Percentiles rank a stretch among this genome's conserved stretches.
Conservation (phyloP, 2,888 invertebrate genomes). For the Euproctis similis region DNA sequence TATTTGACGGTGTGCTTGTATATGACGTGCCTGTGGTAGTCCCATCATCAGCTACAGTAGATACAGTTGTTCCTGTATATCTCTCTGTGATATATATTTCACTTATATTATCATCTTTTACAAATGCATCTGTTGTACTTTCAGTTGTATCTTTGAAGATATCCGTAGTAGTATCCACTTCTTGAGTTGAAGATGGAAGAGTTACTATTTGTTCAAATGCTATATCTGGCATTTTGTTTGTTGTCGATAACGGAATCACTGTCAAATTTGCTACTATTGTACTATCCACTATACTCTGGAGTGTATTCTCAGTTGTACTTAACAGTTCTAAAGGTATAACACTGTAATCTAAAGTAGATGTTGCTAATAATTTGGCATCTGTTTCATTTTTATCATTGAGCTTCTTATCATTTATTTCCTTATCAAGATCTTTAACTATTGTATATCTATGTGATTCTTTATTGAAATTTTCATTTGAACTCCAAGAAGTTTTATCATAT, state of each 20-base stretch:
- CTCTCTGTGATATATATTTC: slow-evolving; percentile 15
- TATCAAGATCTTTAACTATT: slow-evolving; percentile 34
- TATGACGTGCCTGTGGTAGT: slow-evolving; percentile 13
- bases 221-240: slow-evolving; percentile 35
- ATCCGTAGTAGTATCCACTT: slow-evolving; percentile 21
- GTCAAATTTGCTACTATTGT: slow-evolving; percentile 54
- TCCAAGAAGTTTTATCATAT: slow-evolving; percentile 45
- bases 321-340: slow-evolving; percentile 62
- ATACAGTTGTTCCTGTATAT: slow-evolving; percentile 13
- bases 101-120: slow-evolving; percentile 3
- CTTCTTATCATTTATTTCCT: slow-evolving; percentile 13
- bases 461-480: slow-evolving; percentile 36
- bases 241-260: slow-evolving; percentile 56
- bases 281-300: slow-evolving; percentile 45
- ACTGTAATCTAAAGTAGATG: slow-evolving; percentile 45
- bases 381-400: slow-evolving; percentile 18
- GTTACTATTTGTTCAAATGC: slow-evolving; percentile 45
- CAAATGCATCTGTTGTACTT: slow-evolving; percentile 12
- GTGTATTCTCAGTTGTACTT: slow-evolving; percentile 53
- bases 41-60: slow-evolving; percentile 2
- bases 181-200: slow-evolving; percentile 37
- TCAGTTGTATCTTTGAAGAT: slow-evolving; percentile 17
- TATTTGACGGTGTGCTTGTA: slow-evolving; percentile 7
- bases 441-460: slow-evolving; percentile 57
- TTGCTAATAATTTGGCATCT: slow-evolving; percentile 28